Evolutionary conservation across 2,888 invertebrate species (phyloP).

Genomic region (Lithophane leautieri): DNA sequence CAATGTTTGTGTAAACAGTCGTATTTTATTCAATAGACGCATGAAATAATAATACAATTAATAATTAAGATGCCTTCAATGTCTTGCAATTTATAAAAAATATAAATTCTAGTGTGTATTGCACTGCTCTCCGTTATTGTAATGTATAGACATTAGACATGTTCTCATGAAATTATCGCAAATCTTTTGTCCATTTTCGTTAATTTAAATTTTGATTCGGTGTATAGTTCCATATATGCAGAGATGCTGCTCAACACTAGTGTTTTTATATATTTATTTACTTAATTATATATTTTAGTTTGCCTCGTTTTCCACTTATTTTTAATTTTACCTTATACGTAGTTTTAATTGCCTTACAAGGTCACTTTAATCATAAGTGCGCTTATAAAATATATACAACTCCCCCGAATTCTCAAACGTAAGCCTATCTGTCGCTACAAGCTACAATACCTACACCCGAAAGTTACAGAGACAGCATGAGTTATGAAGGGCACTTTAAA

Average conservation of each 20-base stretch:
- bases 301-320: conserved; percentile 43
- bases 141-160: conserved; percentile 9
- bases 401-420: background rate
- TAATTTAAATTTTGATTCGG: conserved; percentile 39
- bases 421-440: background rate
- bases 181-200: conserved; percentile 33
- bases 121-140: conserved; percentile 21
- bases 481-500: background rate
- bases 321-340: conserved; percentile 50
- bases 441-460: background rate
- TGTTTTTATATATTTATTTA: conserved; percentile 56
- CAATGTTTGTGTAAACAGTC: conserved; percentile 36
- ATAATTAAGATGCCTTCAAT: conserved; percentile 49
- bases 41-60: conserved; percentile 36
- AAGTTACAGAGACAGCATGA: background rate
- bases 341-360: conserved; percentile 9
- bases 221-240: conserved; percentile 55
- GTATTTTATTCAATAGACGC: conserved; percentile 32
- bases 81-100: conserved; percentile 24
- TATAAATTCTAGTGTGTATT: conserved; percentile 16
- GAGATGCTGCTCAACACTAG: conserved; percentile 28
- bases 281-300: conserved; percentile 57
- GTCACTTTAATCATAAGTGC: conserved; percentile 7
- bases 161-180: conserved; percentile 10
- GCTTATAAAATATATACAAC: background rate